Base-by-base conservation (phyloP, 2,797 vertebrate species). In the Karalla daura region DNA sequence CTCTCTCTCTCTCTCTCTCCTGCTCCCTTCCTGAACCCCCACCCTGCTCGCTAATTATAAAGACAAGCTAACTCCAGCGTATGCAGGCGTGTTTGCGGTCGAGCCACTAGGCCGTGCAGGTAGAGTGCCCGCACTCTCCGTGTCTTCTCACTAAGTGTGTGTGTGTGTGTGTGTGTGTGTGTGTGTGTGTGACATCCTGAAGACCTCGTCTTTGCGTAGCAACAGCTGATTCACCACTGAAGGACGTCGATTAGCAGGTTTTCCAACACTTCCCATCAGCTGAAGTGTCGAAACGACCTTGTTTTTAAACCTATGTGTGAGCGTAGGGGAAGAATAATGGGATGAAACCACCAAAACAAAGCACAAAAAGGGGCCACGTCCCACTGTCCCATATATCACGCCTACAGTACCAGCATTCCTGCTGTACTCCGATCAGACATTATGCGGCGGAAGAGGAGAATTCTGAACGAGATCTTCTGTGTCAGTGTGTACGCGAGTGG, bases 401-500 rank as follows among this genome's bases (percentile, higher is more conserved):
- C 62, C 68, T 78, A 66, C 77, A 53, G 23, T 13, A 63, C 3
- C 76, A 74, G 53, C 70, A 54, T 62, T 80, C 44, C 50, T 50
- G 37, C 66, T 27, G 39, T 10, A 51, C 61, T 55, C 73, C 51
- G 60, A 54, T 80, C 81, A 73, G 69, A 54, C 70, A 66, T 71
- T 66, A 52, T 67, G 75, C 65, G 61, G 80, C 78, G 63, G 71
- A 77, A 40, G 64, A 70, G 49, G 24, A 80, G 64, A 79, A 78
- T 78, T 86, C 61, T 84, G 78, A 86, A 81, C 78, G 47, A 77
- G 58, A 78, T 81, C 47, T 56, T 81, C 54, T 67, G 76, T 76
- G 70, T 84, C 66, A 54, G 78, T 50, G 77, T 49, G 66, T 76
- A 5, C 56, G 47, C 28, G 80, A 58, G 88, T 87, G 76, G 80